Base-by-base conservation (phyloP, 2,888 invertebrate genomes). In the Alloscopus bannaensis region DNA sequence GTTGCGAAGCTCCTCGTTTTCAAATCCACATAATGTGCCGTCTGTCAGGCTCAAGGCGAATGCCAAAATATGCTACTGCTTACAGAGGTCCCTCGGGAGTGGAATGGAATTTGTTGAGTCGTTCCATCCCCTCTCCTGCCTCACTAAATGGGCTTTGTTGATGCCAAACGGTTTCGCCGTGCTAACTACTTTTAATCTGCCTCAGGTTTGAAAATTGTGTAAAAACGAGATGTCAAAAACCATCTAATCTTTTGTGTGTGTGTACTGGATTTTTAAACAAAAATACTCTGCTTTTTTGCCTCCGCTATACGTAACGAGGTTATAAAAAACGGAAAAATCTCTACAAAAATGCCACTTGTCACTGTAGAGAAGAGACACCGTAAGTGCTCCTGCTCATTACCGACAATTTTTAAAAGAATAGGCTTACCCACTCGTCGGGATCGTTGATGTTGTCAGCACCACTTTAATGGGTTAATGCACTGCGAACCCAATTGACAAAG, bases 391-490 rank as follows among this genome's bases (percentile, higher is more conserved):
- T 18, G n/a, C 45, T 45, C 45, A 45, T 45, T 45, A 45, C 45
- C 45, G 45, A 45, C 45, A 45, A 45, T 45, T 22, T 52, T 52
- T 52, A 52, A 52, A 52, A n/a, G n/a, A 52, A 52, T 52, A 52
- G 52, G 20, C 20, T 52, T 47, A 36, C 22, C 20, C 11, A 52
- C 24, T 20, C 24, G 22, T 24, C 13, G 24, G 24, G 4, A 22
- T 22, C 4, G 22, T 3, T 20, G 52, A 52, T 52, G 4, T 52
- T 52, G n/a, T 52, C 52, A 13, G n/a, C 3, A 52, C 3, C n/a
- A 24, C 4, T 52, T 52, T 52, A 52, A 52, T 52, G 24, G 52
- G 20, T 22, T 3, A 52, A 52, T 52, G 52, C 52, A 52, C 52
- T 52, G 6, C 24, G 22, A 52, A 24, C 2, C 22, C 52, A 52